Evolutionary conservation across 2,113 vertebrate genomes (phyloP).

Genomic region (Apteryx mantelli): DNA sequence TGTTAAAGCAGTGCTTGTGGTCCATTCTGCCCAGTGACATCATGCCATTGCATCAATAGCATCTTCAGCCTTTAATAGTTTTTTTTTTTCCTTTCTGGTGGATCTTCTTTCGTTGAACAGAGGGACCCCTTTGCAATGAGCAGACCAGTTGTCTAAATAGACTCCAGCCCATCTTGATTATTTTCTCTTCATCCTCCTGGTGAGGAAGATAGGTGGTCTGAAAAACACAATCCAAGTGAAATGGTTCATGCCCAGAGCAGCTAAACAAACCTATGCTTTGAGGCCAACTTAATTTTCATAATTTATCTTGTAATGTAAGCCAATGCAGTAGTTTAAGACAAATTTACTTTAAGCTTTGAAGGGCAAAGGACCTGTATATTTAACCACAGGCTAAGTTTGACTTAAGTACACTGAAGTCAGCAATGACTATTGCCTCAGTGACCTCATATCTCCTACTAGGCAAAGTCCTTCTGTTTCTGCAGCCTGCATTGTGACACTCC

Average conservation of each 20-base stretch:
- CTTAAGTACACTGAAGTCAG: conserved; percentile 44
- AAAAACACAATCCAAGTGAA: conserved; percentile 45
- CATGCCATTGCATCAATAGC: not conserved
- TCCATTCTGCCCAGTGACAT: not conserved
- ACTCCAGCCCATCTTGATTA: conserved; percentile 53
- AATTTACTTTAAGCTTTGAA: conserved; percentile 55
- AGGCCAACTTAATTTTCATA: conserved; percentile 66
- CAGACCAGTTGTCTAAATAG: conserved; percentile 66
- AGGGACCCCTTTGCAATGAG: conserved; percentile 20
- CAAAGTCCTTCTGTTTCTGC: not conserved
- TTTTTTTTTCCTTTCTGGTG: conserved; percentile 49
- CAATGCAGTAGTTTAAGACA: conserved; percentile 59
- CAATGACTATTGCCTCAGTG: not conserved
- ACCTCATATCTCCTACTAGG: conserved; percentile 12
- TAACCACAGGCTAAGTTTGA: conserved; percentile 62
- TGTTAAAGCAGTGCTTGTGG: not conserved
- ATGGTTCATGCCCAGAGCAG: conserved; percentile 58
- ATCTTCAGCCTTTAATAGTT: not conserved
- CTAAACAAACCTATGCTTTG: conserved; percentile 63
- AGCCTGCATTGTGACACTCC: not conserved
- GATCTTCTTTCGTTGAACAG: conserved; percentile 27
- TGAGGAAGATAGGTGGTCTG: conserved; percentile 64
- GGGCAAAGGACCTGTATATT: conserved; percentile 66
- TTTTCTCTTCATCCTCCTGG: conserved; percentile 60
- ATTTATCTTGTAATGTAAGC: conserved; percentile 69